Evolutionary conservation across 2,797 vertebrate species (phyloP), one percentile per base, ranked within the genome.

Genomic region (Myiothlypis chrysogaster): DNA sequence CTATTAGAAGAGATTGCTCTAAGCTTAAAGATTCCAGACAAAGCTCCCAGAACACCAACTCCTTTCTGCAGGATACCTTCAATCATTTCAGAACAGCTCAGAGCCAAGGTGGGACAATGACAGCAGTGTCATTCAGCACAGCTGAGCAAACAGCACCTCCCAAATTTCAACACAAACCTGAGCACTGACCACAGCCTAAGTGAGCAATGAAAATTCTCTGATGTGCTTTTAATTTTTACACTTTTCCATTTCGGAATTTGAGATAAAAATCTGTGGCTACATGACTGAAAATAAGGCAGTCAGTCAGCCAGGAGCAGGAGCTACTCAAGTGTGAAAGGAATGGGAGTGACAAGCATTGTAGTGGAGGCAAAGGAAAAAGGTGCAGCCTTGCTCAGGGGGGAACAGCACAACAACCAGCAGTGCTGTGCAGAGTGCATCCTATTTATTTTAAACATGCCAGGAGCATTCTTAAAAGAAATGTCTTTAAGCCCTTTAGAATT

Each of bases 1-100:
- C 93, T 95, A 93, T 96, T 96, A 97, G 83, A 83, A 93, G 94
- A 95, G 95, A 95, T 93, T 96, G 89, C 90, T 95, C n/a, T 68
- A 19, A 97, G 95, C 96, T 92, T 89, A 76, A 93, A 94, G 81
- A 65, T 34, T 86, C 60, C 23, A 49, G 82, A 68, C 81, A 95
- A 89, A 66, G 92, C 78, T 86, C 65, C 14, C 72, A 87, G 60
- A 72, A 86, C 27, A 46, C 32, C 68, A 75, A 15, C 46, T 70
- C 61, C 79, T 78, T 72, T 70, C 80, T 32, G 15, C 0, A 76
- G 57, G 84, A 70, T 53, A 84, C 55, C 53, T 83, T 25, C 4
- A 49, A 56, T 83, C 61, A 52, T 66, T 50, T 73, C 21, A 75
- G 71, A 37, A n/a, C 80, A 61, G 66, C 70, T 79, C 73, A 82